Evolutionary conservation across 2,888 invertebrate species (phyloP).

Genomic region (Leptura quadrifasciata): DNA sequence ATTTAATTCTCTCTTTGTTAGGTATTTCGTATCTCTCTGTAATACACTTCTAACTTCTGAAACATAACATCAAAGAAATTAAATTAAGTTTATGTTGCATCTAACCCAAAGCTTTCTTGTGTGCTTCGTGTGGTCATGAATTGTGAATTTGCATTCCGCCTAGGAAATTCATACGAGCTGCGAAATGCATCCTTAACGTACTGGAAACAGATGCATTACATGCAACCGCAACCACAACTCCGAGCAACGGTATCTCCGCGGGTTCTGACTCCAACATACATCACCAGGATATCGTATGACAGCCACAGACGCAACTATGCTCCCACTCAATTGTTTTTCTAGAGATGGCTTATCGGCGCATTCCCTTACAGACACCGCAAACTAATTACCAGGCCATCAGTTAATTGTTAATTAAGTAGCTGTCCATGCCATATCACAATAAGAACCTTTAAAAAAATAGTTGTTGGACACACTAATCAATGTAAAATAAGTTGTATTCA

Average conservation of each 20-base stretch:
- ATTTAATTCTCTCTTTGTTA: too few species aligned
- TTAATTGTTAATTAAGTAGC: conserved; percentile 3
- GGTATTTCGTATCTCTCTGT: too few species aligned
- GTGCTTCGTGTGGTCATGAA: not conserved
- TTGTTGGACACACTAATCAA: too few species aligned
- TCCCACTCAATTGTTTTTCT: conserved; percentile 24
- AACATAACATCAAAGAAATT: not conserved
- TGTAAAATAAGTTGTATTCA: too few species aligned
- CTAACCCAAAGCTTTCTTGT: not conserved
- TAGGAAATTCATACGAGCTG: conserved; percentile 21
- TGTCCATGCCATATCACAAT: not conserved
- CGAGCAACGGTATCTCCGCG: conserved; percentile 45
- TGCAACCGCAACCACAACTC: conserved; percentile 53
- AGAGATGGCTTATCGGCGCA: not conserved
- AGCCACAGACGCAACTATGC: not conserved
- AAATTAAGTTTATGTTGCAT: not conserved
- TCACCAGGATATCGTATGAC: conserved; percentile 29
- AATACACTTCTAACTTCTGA: not conserved
- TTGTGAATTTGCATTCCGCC: conserved; percentile 11
- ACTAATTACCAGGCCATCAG: not conserved
- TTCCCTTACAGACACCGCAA: conserved; percentile 2
- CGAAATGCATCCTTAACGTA: conserved; percentile 52
- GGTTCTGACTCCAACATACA: conserved; percentile 44
- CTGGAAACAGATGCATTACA: conserved; percentile 52
- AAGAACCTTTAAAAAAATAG: not conserved